phyloP scores from a whole-genome alignment of 2,797 vertebrate genomes.

The Trachops cirrhosus region DNA sequence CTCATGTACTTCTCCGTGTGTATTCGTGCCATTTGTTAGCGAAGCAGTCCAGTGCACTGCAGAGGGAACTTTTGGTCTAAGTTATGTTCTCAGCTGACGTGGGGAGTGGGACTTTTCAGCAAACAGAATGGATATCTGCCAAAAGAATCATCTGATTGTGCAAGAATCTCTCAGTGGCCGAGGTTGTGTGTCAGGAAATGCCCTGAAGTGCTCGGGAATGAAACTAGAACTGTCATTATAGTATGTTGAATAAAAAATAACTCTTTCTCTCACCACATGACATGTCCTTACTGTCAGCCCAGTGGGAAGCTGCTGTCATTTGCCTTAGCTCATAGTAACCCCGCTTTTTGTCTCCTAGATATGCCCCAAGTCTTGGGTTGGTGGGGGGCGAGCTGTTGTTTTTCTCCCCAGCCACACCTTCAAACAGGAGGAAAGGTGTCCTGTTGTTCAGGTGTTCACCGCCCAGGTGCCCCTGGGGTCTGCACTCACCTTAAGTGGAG shows the following conservation, averaged over 20 bases:
- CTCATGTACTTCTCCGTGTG: accelerated
- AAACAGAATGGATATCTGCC: neutral
- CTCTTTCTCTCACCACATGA: neutral
- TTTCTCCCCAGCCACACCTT: too few relatives aligned
- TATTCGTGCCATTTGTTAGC: accelerated
- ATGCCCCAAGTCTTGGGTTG: neutral
- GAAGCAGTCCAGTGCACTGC: accelerated
- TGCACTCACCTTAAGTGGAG: neutral
- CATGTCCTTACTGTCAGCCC: accelerated
- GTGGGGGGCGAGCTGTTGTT: neutral
- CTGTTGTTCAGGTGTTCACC: neutral
- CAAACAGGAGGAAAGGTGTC: neutral
- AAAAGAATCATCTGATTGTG: neutral
- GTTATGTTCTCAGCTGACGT: neutral
- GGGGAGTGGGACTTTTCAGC: neutral
- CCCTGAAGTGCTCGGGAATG: neutral
- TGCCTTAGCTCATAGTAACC: neutral
- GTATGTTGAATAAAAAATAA: neutral
- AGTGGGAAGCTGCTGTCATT: neutral
- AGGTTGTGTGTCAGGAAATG: neutral
- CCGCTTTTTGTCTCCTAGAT: neutral
- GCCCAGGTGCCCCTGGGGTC: neutral
- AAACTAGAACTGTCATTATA: accelerated
- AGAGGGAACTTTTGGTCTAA: neutral
- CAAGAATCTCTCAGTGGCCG: neutral